Evolutionary conservation across 2,113 vertebrate species (phyloP), one percentile per base, ranked within the genome.

Genomic region (Australoheros scitulus): DNA sequence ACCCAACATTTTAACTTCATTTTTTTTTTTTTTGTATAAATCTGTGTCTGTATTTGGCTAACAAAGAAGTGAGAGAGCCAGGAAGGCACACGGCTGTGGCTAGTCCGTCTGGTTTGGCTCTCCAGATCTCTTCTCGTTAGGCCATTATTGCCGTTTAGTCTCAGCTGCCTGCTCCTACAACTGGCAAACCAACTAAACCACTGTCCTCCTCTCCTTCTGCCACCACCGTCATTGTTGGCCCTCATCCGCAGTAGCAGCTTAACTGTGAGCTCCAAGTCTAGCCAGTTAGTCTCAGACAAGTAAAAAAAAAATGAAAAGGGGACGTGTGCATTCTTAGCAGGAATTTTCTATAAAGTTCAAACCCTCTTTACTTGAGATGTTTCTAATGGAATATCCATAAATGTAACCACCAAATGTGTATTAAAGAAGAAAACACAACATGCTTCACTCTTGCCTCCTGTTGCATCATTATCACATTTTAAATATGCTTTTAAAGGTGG

Each of bases 31-130:
- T 26, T 26, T 26, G 26, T 26, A 17, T 64, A 77, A 76, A 88
- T 84, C 57, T 84, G 68, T 75, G 57, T 77, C 76, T 80, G 77
- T 85, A 72, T 89, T 92, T 89, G 87, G 61, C 86, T 83, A 88
- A 86, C 87, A 87, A 88, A 90, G 70, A 80, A 50, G 3, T 32
- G 43, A 36, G 68, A 85, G 81, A 80, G 87, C 82, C 90, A 84
- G 81, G 72, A 76, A 75, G 77, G 65, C 90, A 82, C 76, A 76
- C 79, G 88, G 83, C 76, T 77, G 85, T 72, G 61, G 89, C 78
- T 65, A 74, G 86, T 93, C 89, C 91, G 89, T 93, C 92, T 94
- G 93, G 86, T 89, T 90, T 94, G 89, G 85, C 88, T 84, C 86
- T 83, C 68, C 76, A 92, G 88, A 93, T 92, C 82, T 75, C 77